Conservation (phyloP, 2,888 invertebrate species). For the Cataglyphis livida region DNA sequence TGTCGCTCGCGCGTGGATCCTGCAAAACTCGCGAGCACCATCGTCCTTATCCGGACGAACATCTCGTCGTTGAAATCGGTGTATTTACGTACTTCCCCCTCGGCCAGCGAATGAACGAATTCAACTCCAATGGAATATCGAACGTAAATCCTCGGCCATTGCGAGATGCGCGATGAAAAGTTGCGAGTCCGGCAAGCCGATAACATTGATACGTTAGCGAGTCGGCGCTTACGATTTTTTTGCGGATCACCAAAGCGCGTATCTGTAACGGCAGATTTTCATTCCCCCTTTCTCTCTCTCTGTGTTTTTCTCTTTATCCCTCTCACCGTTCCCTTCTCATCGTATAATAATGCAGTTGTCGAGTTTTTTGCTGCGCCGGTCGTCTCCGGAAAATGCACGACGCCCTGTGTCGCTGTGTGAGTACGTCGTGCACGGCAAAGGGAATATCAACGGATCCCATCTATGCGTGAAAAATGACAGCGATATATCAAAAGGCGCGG, state of each 20-base stretch:
- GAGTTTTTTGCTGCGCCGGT: constrained; percentile 58
- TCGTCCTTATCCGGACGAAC: constrained; percentile 30
- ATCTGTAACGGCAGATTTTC: constrained; percentile 30
- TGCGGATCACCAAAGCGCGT: constrained; percentile 42
- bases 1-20: constrained; percentile 2
- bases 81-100: constrained; percentile 46
- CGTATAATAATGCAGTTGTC: constrained; percentile 73
- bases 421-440: constrained; percentile 57
- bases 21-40: constrained; percentile 32
- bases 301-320: neutral
- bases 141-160: constrained; percentile 59
- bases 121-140: constrained; percentile 26
- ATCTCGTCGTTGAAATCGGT: constrained; percentile 33
- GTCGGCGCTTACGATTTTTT: constrained; percentile 44
- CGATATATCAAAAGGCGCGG: constrained; percentile 77
- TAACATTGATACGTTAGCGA: constrained; percentile 56
- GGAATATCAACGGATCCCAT: constrained; percentile 79
- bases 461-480: constrained; percentile 83
- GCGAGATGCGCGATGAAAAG: constrained; percentile 61
- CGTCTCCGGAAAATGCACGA: constrained; percentile 44
- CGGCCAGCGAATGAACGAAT: constrained; percentile 28
- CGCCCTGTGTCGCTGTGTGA: constrained; percentile 16
- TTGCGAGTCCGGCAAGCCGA: constrained; percentile 43
- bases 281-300: constrained; percentile 12
- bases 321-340: constrained; percentile 12